Evolutionary conservation across 2,113 vertebrate genomes (phyloP), one percentile per base, ranked within the genome.

Genomic region (Seriola aureovittata): DNA sequence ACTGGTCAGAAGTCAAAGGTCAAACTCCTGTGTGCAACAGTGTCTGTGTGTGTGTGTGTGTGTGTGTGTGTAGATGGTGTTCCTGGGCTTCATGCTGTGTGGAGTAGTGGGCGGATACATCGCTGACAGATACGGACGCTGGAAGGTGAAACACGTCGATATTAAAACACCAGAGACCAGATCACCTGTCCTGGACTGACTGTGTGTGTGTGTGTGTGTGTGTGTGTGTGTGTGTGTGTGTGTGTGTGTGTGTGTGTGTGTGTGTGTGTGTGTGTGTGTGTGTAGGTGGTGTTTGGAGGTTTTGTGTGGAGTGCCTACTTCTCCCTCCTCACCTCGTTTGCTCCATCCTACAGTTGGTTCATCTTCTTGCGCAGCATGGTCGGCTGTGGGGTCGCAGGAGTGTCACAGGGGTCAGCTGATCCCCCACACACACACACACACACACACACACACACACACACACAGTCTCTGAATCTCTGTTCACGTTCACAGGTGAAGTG

Each of bases 221-320:
- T n/a, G 3, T 38, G 11, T 60, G 7, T n/a, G n/a, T n/a, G n/a
- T n/a, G n/a, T n/a, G n/a, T n/a, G n/a, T n/a, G n/a, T n/a, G 55
- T 59, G 23, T 21, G 34, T 70, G 4, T 71, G 3, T 71, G 8
- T 65, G 23, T 38, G 2, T 13, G 38, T 38, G 59, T 44, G 55
- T 59, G 23, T 21, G 34, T 50, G 52, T 23, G 11, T 63, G 44
- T 52, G 29, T 60, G 58, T 48, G 5, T 64, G 48, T 40, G 66
- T 14, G 3, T 32, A 96, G 98, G 96, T 99, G 72, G 94, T 99
- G 85, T 90, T 97, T 13, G 92, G 96, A 1, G 97, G 97, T 0
- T 99, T 98, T 46, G 82, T 97, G 74, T 99, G 97, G 97, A 96
- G 96, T 14, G 90, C 97, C 4, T 99, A 97, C 87, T 99, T 99